Conservation (phyloP, 2,797 vertebrate genomes). For the Pseudochirops corinnae region DNA sequence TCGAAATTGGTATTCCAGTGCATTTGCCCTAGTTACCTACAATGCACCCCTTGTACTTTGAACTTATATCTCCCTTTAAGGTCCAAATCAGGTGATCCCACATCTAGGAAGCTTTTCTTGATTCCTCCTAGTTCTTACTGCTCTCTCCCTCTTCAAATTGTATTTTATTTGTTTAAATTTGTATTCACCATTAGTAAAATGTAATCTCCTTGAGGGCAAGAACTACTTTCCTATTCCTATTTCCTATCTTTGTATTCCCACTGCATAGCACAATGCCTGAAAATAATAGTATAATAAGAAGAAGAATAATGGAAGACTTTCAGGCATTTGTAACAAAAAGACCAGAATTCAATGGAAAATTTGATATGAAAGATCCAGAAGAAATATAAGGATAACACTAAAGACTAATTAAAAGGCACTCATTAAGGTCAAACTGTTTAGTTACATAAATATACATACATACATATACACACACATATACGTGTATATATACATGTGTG, state of each 20-base stretch:
- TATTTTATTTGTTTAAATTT: background rate
- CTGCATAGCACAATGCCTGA: background rate
- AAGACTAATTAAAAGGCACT: too few species aligned
- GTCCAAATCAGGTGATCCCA: background rate
- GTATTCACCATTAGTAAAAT: background rate
- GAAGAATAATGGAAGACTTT: too few species aligned
- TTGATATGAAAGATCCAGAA: too few species aligned
- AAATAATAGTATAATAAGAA: background rate
- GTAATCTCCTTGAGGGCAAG: background rate
- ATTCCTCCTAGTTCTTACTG: background rate
- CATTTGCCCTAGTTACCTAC: background rate
- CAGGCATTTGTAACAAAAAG: too few species aligned
- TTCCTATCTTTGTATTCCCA: background rate
- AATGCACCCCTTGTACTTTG: background rate
- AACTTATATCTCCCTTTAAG: background rate
- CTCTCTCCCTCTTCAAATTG: background rate
- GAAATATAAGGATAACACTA: too few species aligned
- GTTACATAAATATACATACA: too few species aligned
- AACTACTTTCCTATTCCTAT: background rate
- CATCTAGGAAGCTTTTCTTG: background rate
- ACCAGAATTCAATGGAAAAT: too few species aligned
- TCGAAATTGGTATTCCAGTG: background rate
- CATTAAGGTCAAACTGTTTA: too few species aligned
- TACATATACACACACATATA: too few species aligned
- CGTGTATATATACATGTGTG: too few species aligned